Percentiles rank a stretch among this genome's conserved stretches.
Conservation (phyloP, 2,797 vertebrate species). For the Muraenolepis orangiensis region DNA sequence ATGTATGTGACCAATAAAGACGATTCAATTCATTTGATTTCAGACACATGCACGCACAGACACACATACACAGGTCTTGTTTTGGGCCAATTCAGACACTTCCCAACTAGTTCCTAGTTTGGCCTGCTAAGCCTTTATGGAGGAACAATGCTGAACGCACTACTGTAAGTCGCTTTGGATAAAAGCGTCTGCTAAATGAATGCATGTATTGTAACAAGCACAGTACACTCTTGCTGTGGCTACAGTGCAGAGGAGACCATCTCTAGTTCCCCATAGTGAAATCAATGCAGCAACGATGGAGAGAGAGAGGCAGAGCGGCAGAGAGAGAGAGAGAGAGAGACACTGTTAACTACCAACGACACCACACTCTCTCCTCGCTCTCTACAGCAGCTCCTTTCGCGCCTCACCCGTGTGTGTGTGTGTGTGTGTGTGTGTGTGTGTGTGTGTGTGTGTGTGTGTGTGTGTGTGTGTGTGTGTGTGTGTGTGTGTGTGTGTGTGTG, state of each 20-base stretch:
- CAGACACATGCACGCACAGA: background rate
- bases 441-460: slow-evolving; percentile 11
- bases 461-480: slow-evolving; percentile 13
- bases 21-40: too few relatives aligned
- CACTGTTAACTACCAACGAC: slow-evolving; percentile 54
- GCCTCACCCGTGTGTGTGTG: slow-evolving; percentile 1
- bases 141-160: too few relatives aligned
- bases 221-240: background rate
- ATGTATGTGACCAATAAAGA: too few relatives aligned
- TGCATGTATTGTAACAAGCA: too few relatives aligned
- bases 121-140: background rate
- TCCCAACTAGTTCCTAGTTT: background rate
- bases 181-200: too few relatives aligned
- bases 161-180: too few relatives aligned
- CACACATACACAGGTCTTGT: background rate
- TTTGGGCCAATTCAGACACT: background rate
- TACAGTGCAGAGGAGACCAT: background rate
- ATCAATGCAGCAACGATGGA: background rate
- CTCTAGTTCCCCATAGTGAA: background rate
- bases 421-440: slow-evolving; percentile 4
- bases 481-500: background rate
- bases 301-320: slow-evolving; percentile 33
- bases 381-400: too few relatives aligned
- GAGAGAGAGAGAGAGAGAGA: slow-evolving; percentile 10
- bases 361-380: slow-evolving; percentile 22